Evolutionary conservation across 2,113 vertebrate genomes (phyloP), one percentile per base, ranked within the genome.

Genomic region (Seriola aureovittata): DNA sequence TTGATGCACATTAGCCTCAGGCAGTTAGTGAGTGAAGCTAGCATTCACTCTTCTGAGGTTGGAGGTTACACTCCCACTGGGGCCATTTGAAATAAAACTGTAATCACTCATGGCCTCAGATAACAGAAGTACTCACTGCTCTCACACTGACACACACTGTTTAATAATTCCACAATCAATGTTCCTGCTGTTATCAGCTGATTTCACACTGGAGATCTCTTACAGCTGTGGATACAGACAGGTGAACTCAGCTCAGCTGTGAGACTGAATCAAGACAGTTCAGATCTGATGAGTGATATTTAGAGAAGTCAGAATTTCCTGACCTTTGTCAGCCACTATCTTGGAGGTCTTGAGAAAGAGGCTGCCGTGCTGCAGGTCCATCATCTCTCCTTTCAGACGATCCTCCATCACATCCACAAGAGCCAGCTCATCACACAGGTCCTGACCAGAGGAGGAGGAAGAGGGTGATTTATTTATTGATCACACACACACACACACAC

Each of bases 371-470:
- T 98, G 98, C 50, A 99, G 94, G 78, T 99, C 98, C 98, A 99
- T 96, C 97, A 98, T 96, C 88, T 99, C 98, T 40, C 98, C 98
- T 84, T 97, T 98, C n/a, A 99, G 96, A 72, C 97, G 97, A 81
- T 99, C 98, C 93, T 99, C 98, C 80, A 99, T 78, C 86, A 99
- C 98, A 59, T 99, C 98, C 58, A 99, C 98, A 38, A 99, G 90
- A 54, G 98, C 98, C 80, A 99, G 94, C 80, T 99, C 98, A 81
- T 99, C 98, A 77, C 96, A 95, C 70, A 99, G 93, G 60, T 94
- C 96, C 98, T 99, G 67, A 32, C 2, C 62, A 12, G 14, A n/a
- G 7, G 12, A 19, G 25, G 4, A 42, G 38, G 8, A 8, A 8
- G 38, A 38, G 38, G 38, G 8, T 38, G 38, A 38, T 38, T 5